Evolutionary conservation across 2,888 invertebrate genomes (phyloP).

Genomic region (Hanleya hanleyi): DNA sequence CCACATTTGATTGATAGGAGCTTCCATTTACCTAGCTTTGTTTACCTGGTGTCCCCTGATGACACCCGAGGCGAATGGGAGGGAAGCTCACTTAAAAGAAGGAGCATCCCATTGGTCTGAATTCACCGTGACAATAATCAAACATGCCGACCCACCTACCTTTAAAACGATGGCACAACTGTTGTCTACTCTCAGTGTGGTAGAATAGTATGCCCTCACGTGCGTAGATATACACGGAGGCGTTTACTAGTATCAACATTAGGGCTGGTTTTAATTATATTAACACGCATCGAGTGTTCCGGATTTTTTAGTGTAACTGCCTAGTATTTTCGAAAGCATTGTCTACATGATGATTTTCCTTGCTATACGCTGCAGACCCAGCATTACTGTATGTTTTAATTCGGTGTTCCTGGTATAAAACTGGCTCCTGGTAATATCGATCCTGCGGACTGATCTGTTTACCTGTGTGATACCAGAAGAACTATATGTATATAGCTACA

Average conservation of each 20-base stretch:
- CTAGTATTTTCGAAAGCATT: no score
- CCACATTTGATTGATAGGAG: slow-evolving; percentile 6
- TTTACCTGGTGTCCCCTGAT: background rate
- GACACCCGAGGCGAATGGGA: background rate
- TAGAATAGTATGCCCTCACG: background rate
- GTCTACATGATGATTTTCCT: no score
- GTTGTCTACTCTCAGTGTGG: background rate
- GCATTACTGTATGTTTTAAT: no score
- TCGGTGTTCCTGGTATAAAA: no score
- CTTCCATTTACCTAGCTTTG: background rate
- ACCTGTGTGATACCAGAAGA: no score
- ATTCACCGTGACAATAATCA: background rate
- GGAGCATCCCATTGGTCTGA: background rate
- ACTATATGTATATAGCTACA: no score
- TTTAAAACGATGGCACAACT: background rate
- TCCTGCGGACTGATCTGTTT: no score
- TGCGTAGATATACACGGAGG: background rate
- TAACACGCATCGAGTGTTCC: background rate
- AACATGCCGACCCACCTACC: background rate
- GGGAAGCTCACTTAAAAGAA: background rate
- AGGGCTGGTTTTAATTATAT: no score
- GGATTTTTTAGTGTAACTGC: background rate
- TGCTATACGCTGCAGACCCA: no score
- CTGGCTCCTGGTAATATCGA: no score
- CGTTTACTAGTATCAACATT: no score